These are phyloP conservation scores for Oncorhynchus gorbuscha DNA, from an alignment of 2,113 vertebrate species.

Conservation along the genomic window DNA sequence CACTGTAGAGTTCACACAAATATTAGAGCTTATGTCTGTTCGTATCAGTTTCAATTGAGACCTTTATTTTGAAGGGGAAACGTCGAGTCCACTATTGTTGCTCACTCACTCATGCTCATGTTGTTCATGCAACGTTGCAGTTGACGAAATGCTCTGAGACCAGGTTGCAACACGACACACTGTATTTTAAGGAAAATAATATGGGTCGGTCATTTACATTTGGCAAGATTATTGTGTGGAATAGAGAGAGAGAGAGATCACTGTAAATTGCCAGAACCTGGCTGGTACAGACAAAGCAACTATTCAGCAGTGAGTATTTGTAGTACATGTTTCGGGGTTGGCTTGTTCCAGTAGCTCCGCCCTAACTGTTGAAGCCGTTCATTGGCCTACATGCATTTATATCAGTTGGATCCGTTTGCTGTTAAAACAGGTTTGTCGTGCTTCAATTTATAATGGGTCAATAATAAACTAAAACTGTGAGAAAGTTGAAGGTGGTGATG, in stretches of 20 bases:
- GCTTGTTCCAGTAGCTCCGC: constrained; percentile 25
- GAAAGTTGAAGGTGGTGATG: no score
- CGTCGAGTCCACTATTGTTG: no score
- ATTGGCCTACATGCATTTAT: constrained; percentile 36
- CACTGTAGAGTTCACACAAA: no score
- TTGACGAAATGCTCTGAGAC: constrained; percentile 2
- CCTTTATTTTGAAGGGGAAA: no score
- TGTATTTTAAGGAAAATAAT: neutral
- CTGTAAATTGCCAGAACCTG: constrained; percentile 13
- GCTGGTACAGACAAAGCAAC: neutral
- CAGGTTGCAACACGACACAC: no score
- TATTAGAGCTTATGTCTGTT: no score
- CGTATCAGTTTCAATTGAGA: no score
- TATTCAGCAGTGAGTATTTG: neutral
- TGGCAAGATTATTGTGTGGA: neutral
- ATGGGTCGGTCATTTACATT: constrained; percentile 5
- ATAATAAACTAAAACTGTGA: no score
- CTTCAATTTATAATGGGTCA: no score
- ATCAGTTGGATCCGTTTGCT: no score
- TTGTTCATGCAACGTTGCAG: neutral
- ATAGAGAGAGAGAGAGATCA: neutral
- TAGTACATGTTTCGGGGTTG: constrained; percentile 43
- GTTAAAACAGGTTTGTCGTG: no score
- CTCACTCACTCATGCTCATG: no score
- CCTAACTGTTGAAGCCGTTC: constrained; percentile 27